Percentiles rank a stretch among this genome's conserved stretches.
Conservation (phyloP, 1,140 invertebrate species). For the Melipona quadrifasciata region DNA sequence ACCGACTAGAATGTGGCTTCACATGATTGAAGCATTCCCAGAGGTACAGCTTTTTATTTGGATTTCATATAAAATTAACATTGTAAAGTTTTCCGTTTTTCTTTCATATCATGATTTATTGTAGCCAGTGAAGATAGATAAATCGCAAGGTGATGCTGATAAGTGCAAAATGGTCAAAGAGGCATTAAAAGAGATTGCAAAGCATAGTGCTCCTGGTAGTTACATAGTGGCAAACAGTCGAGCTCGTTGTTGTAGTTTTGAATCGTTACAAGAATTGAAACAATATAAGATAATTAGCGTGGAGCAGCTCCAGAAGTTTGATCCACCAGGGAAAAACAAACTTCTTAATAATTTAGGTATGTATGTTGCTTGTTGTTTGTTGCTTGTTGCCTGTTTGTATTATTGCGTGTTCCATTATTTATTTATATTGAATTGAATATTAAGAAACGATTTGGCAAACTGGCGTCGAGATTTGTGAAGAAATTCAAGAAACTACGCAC, state of each 20-base stretch:
- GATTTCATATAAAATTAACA: not conserved
- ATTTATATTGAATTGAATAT: constrained; percentile 37
- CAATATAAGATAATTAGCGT: constrained; percentile 77
- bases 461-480: constrained; percentile 78
- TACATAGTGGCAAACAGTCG: constrained; percentile 77
- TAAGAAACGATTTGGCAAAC: constrained; percentile 81
- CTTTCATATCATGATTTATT: constrained; percentile 31
- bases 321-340: constrained; percentile 74
- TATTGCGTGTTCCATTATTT: not conserved
- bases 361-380: not conserved
- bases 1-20: constrained; percentile 79
- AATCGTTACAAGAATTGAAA: constrained; percentile 75
- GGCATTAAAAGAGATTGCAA: constrained; percentile 74
- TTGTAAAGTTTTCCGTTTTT: not conserved
- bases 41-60: constrained; percentile 63
- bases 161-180: constrained; percentile 73
- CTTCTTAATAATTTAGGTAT: constrained; percentile 74
- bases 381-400: not conserved
- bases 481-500: constrained; percentile 78
- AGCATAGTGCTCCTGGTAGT: constrained; percentile 75
- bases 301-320: constrained; percentile 77
- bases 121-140: constrained; percentile 68
- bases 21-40: constrained; percentile 75
- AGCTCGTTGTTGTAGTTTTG: constrained; percentile 78
- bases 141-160: constrained; percentile 33